Percentiles rank a stretch among this genome's conserved stretches.
Conservation (phyloP, 2,113 vertebrate genomes). For the Mus spicilegus region DNA sequence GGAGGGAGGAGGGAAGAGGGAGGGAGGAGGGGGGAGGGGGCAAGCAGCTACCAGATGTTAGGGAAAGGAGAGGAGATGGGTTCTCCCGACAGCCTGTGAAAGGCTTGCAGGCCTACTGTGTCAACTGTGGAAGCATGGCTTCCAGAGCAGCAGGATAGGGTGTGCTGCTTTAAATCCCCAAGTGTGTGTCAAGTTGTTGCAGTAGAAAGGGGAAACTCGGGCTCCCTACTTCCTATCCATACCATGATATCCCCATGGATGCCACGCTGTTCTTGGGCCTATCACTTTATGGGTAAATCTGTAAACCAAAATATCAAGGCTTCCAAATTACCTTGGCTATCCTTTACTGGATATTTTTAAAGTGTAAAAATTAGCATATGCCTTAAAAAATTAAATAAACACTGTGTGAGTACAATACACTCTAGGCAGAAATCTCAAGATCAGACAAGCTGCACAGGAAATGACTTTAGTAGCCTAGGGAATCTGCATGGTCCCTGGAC, state of each 20-base stretch:
- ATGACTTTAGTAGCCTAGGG: neutral
- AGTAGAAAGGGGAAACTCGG: neutral
- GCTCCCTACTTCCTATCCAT: neutral
- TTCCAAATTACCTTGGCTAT: neutral
- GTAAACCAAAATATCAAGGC: neutral
- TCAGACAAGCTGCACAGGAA: neutral
- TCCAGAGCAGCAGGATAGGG: neutral
- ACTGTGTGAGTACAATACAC: neutral
- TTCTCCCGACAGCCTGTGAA: neutral
- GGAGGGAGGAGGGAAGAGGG: too few relatives aligned
- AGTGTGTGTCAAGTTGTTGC: neutral
- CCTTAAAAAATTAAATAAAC: neutral
- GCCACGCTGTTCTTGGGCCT: neutral
- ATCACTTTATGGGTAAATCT: neutral
- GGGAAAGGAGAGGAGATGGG: neutral
- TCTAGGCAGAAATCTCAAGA: neutral
- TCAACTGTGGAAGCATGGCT: neutral
- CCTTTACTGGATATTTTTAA: neutral
- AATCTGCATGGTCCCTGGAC: neutral
- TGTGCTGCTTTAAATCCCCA: neutral
- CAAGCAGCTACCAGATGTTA: neutral
- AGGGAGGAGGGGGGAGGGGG: too few relatives aligned
- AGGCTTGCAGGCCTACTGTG: neutral
- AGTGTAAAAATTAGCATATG: neutral
- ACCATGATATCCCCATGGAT: rapidly evolving